Evolutionary conservation across 1,140 invertebrate genomes (phyloP), one percentile per base, ranked within the genome.

Genomic region (Drosophila watanabei): DNA sequence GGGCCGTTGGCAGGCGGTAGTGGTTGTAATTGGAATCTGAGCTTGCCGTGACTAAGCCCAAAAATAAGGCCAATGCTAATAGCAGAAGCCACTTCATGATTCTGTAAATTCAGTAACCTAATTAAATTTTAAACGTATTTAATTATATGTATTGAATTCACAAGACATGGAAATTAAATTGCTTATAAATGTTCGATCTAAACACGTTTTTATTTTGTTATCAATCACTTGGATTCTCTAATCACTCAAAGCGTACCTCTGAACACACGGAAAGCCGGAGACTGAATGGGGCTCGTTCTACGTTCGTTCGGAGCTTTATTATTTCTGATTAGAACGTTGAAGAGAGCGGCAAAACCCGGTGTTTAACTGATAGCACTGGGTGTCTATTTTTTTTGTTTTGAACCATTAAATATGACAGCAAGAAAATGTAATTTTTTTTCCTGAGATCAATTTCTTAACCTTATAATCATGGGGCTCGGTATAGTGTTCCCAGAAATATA

Each of bases 1-100:
- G 93, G 73, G 94, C 93, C 4, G 91, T 94, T 0, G 96, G 96
- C 30, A 97, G 94, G 35, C 96, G 94, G 88, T 96, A 95, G 37
- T 90, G 70, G 24, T 79, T 79, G 33, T 92, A 92, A 41, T 28
- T 63, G 33, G 49, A 24, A 4, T 49, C 56, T 32, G 52, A 28
- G 48, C 9, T 37, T 20, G 57, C 54, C 24, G 51, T 46, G 35
- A 63, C 48, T 30, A 83, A 18, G 20, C 41, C 63, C 43, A 80
- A 28, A 18, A 60, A 66, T 60, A 65, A 30, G 54, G 77, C 51
- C 60, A 65, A 24, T 20, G 68, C n/a, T 41, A 80, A 43, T 45
- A 86, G 18, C 37, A 82, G 11, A 62, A 72, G 43, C 73, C 75
- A 70, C 51, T 61, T 75, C 86, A 90, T 90, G 46, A 61, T 39